Percentiles rank a stretch among this genome's conserved stretches.
Conservation (phyloP, 2,113 vertebrate species). For the Pygathrix nemaeus region DNA sequence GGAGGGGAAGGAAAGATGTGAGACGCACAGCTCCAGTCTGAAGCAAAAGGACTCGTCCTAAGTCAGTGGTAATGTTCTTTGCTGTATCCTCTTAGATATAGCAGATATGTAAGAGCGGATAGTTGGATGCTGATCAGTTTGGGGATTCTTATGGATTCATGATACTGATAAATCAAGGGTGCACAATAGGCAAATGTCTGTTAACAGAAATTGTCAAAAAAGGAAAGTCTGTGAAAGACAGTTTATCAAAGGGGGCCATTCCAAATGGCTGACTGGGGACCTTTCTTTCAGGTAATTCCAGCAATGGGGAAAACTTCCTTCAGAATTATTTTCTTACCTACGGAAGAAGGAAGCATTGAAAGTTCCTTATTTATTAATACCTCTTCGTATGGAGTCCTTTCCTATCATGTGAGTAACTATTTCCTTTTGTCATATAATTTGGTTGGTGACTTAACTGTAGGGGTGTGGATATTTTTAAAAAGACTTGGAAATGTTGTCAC, state of each 20-base stretch:
- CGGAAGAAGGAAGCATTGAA: conserved; percentile 95
- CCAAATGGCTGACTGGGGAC: not conserved
- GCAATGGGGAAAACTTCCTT: conserved; percentile 95
- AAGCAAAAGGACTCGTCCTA: not conserved
- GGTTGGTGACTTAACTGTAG: not conserved
- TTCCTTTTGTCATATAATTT: not conserved
- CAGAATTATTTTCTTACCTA: conserved; percentile 96
- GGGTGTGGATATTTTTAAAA: not conserved
- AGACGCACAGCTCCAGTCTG: rapidly evolving
- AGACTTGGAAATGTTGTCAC: not conserved
- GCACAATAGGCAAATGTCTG: not conserved
- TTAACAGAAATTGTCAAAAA: not conserved
- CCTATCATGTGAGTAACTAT: conserved; percentile 89
- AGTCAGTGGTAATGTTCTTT: not conserved
- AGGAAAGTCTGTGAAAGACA: not conserved
- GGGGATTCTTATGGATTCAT: not conserved
- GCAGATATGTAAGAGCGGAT: no score
- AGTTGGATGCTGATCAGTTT: not conserved
- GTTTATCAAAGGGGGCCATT: not conserved
- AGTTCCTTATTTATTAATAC: conserved; percentile 99
- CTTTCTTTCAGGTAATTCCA: conserved; percentile 91
- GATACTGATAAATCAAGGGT: not conserved
- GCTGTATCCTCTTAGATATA: not conserved
- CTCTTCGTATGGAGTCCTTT: conserved; percentile 93
- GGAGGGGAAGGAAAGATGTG: not conserved